Conservation (phyloP, 1,140 invertebrate genomes). For the Drosophila bipectinata region DNA sequence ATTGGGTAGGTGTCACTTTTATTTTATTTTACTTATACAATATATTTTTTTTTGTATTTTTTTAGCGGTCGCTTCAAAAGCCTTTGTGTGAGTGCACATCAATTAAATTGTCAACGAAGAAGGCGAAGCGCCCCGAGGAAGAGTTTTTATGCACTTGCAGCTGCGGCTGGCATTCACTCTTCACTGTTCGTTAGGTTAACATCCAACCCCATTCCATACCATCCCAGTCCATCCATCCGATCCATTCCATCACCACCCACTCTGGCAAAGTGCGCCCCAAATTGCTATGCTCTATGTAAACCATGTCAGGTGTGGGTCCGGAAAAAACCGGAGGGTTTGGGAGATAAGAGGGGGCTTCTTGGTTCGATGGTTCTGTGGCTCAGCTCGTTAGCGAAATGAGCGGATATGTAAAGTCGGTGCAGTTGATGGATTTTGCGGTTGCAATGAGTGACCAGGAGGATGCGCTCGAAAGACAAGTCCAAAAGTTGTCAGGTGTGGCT, state of each 20-base stretch:
- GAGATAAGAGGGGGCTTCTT: not conserved
- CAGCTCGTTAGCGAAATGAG: slow-evolving; percentile 52
- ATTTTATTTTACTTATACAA: slow-evolving; percentile 20
- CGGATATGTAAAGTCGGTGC: slow-evolving; percentile 50
- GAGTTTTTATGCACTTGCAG: slow-evolving; percentile 45
- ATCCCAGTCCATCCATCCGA: not conserved
- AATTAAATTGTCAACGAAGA: slow-evolving; percentile 76
- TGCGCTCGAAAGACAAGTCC: slow-evolving; percentile 6
- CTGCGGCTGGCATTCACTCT: slow-evolving; percentile 35
- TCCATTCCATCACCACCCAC: slow-evolving; percentile 5
- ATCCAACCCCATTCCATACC: slow-evolving; percentile 4
- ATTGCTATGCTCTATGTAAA: slow-evolving; percentile 49
- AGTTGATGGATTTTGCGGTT: slow-evolving; percentile 48
- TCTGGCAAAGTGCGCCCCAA: slow-evolving; percentile 26
- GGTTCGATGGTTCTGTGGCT: slow-evolving; percentile 39
- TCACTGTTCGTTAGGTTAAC: slow-evolving; percentile 44
- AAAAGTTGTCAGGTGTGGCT: slow-evolving; percentile 6
- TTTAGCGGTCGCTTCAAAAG: slow-evolving; percentile 75
- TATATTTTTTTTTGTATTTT: slow-evolving; percentile 32
- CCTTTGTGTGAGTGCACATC: slow-evolving; percentile 74
- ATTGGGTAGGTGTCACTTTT: slow-evolving; percentile 67
- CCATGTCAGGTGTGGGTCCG: slow-evolving; percentile 43
- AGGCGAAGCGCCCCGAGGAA: slow-evolving; percentile 29
- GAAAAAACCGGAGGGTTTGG: not conserved
- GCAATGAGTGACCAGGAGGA: slow-evolving; percentile 34